Conservation (phyloP, 2,888 invertebrate species). For the Melieria omissa region DNA sequence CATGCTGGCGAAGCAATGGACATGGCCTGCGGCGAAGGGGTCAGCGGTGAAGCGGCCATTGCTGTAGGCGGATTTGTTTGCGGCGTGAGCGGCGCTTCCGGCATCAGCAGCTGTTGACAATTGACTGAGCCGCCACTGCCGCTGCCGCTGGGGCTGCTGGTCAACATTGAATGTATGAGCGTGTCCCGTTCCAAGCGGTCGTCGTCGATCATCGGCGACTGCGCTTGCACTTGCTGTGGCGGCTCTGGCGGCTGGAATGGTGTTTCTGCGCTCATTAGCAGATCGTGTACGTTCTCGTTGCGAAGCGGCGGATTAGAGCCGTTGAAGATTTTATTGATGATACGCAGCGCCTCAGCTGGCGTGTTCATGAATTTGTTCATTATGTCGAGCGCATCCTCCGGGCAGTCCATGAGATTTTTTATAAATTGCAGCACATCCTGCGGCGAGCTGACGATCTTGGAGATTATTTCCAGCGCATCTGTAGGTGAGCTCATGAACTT, state of each 20-base stretch:
- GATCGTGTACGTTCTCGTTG: slow-evolving; percentile 36
- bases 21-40: slow-evolving; percentile 25
- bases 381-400: slow-evolving; percentile 65
- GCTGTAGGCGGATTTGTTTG: not conserved
- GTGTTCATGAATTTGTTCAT: slow-evolving; percentile 67
- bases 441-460: slow-evolving; percentile 66
- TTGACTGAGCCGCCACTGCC: slow-evolving; percentile 35
- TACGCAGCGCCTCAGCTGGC: slow-evolving; percentile 65
- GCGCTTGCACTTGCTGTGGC: not conserved
- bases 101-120: not conserved
- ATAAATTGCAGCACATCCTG: slow-evolving; percentile 66
- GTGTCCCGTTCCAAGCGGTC: slow-evolving; percentile 5
- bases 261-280: slow-evolving; percentile 12
- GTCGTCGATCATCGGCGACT: slow-evolving; percentile 6
- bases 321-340: slow-evolving; percentile 65
- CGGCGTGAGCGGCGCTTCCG: not conserved
- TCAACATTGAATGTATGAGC: slow-evolving; percentile 7
- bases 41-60: not conserved
- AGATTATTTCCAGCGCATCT: slow-evolving; percentile 67
- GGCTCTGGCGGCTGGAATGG: slow-evolving; percentile 23
- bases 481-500: slow-evolving; percentile 67
- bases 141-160: slow-evolving; percentile 39
- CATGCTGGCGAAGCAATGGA: slow-evolving; percentile 27
- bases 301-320: slow-evolving; percentile 45
- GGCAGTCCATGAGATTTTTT: slow-evolving; percentile 66